phyloP scores from a whole-genome alignment of 1,140 invertebrate genomes.

The Aphaenogaster ashmeadi region DNA sequence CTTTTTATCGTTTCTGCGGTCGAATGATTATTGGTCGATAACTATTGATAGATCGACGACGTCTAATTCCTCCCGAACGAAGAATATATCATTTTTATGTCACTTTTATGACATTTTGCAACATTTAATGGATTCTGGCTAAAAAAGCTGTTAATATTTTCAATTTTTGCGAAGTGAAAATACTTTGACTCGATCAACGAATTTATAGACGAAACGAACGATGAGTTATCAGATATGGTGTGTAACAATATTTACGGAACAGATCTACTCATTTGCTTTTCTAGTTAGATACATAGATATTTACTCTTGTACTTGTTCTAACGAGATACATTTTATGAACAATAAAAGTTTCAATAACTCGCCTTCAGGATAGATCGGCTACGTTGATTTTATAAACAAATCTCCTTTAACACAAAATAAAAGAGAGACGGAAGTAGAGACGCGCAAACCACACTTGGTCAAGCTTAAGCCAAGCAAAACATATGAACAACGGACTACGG shows the following conservation, averaged over 20 bases:
- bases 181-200: background rate
- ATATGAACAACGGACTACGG: background rate
- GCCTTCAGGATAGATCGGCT: background rate
- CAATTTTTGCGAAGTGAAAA: background rate
- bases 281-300: background rate
- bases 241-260: constrained; percentile 1
- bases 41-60: constrained; percentile 2
- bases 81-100: background rate
- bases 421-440: background rate
- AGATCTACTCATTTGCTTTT: background rate
- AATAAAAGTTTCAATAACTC: background rate
- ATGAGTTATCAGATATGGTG: background rate
- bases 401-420: background rate
- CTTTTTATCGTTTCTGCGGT: constrained; percentile 16
- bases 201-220: background rate
- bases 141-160: background rate
- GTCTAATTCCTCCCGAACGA: background rate
- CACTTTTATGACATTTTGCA: background rate
- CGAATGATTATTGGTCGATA: background rate
- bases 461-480: constrained; percentile 11
- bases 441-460: constrained; percentile 11
- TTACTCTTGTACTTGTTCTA: background rate
- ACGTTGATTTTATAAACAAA: background rate
- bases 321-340: background rate
- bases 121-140: background rate